A percentile compares a stretch with the other conserved stretches of the same genome.
Evolutionary conservation across 2,113 vertebrate species (phyloP).

Genomic region (Nyctibius bracteatus): DNA sequence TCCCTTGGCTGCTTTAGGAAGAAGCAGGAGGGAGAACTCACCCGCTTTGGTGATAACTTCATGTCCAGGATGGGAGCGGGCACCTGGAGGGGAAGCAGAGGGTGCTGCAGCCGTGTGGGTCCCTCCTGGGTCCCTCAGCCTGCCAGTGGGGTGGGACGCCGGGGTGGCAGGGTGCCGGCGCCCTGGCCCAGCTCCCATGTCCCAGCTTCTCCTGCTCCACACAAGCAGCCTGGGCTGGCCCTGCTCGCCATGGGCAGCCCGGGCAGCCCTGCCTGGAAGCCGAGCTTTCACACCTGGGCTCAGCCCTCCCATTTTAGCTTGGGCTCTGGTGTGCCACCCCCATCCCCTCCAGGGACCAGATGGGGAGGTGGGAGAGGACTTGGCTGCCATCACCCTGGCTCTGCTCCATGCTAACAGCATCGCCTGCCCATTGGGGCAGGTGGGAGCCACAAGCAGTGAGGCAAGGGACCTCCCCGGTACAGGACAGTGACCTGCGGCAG

Average conservation of each 20-base stretch:
- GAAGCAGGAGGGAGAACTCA: conserved; percentile 50
- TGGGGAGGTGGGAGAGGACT: not conserved
- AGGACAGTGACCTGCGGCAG: not conserved
- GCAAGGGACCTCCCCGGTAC: fast-evolving
- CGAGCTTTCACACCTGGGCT: not conserved
- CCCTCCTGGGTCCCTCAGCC: not conserved
- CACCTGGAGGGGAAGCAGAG: conserved; percentile 49
- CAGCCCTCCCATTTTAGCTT: not conserved
- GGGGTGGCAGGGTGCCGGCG: no score
- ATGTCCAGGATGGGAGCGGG: conserved; percentile 80
- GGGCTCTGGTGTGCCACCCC: not conserved
- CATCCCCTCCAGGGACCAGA: not conserved
- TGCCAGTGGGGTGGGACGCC: not conserved
- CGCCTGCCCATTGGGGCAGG: not conserved
- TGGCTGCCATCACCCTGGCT: not conserved
- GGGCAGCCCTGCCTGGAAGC: not conserved
- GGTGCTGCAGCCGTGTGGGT: not conserved
- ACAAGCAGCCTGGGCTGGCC: not conserved
- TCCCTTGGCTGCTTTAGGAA: not conserved
- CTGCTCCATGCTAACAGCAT: not conserved
- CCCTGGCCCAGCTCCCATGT: not conserved
- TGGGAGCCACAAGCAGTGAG: not conserved
- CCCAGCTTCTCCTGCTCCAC: not conserved
- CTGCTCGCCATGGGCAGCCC: not conserved
- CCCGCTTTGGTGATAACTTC: conserved; percentile 83